A percentile compares a stretch with the other conserved stretches of the same genome.
These are phyloP conservation scores for Sorex fumeus DNA, from an alignment of 2,113 vertebrate genomes.

Conservation along the genomic window DNA sequence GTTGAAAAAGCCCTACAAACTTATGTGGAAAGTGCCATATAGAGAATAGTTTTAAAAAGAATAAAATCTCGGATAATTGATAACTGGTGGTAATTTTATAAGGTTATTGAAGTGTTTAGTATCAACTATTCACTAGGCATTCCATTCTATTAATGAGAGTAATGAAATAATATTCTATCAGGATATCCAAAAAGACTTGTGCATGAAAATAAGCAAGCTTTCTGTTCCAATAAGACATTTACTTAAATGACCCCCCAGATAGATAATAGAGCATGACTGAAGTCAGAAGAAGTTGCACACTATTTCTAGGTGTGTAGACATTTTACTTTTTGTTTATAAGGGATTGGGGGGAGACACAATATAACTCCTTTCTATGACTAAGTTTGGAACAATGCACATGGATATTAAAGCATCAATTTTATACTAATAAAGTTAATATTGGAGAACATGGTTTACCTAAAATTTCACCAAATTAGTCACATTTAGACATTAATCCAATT, in stretches of 20 bases:
- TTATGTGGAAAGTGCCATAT: slow-evolving; percentile 34
- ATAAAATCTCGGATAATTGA: neutral
- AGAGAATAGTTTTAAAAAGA: slow-evolving; percentile 10
- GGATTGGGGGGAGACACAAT: neutral
- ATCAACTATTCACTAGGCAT: slow-evolving; percentile 14
- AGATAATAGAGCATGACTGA: slow-evolving; percentile 3
- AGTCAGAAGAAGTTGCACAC: neutral
- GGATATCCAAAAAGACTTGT: slow-evolving; percentile 39
- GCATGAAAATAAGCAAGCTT: slow-evolving; percentile 6
- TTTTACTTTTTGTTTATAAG: slow-evolving; percentile 32
- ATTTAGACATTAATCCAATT: too few relatives aligned
- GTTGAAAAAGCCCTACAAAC: slow-evolving; percentile 20
- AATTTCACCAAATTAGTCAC: too few relatives aligned
- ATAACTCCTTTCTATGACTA: slow-evolving; percentile 9
- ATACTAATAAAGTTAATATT: too few relatives aligned
- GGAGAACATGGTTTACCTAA: too few relatives aligned
- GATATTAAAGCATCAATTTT: neutral
- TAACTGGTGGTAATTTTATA: slow-evolving; percentile 56
- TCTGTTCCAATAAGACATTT: slow-evolving; percentile 45
- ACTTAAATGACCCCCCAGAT: slow-evolving; percentile 28
- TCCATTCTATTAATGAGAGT: slow-evolving; percentile 7
- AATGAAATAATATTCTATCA: neutral
- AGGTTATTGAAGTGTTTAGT: neutral
- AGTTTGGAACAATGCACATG: neutral
- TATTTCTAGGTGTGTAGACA: slow-evolving; percentile 26